Evolutionary conservation across 2,888 invertebrate species (phyloP).

Genomic region (Cryptus armator): DNA sequence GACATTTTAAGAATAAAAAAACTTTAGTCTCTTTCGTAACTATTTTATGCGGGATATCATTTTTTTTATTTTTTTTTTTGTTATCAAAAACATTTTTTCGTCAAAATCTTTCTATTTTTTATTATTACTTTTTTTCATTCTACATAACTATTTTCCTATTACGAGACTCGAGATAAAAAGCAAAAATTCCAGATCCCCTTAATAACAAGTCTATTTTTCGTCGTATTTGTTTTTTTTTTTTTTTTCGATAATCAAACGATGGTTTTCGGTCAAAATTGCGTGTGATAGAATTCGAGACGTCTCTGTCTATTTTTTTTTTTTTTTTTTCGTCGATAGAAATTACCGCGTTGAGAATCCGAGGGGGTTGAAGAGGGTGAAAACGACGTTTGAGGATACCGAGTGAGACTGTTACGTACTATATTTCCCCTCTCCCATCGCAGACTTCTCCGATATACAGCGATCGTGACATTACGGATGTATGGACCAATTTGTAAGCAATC

Average conservation of each 20-base stretch:
- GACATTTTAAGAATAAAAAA: too few relatives aligned
- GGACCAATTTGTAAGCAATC: conserved; percentile 85
- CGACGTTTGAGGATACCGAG: conserved; percentile 23
- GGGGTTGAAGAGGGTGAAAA: conserved; percentile 44
- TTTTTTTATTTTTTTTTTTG: too few relatives aligned
- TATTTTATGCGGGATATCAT: too few relatives aligned
- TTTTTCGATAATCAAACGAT: not conserved
- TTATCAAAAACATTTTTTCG: too few relatives aligned
- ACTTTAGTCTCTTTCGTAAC: too few relatives aligned
- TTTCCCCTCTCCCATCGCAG: conserved; percentile 36
- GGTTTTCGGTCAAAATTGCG: not conserved
- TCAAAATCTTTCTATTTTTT: too few relatives aligned
- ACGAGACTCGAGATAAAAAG: too few relatives aligned
- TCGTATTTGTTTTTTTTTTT: not conserved
- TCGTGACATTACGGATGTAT: conserved; percentile 84
- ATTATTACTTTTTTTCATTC: too few relatives aligned
- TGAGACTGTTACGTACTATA: conserved; percentile 36
- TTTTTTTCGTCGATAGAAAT: conserved; percentile 77
- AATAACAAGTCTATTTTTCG: not conserved
- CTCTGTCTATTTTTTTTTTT: conserved; percentile 31
- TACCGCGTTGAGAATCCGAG: conserved; percentile 69
- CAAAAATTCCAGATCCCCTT: too few relatives aligned
- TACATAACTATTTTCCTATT: too few relatives aligned
- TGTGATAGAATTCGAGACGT: not conserved
- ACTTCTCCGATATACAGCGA: conserved; percentile 75